A percentile compares a stretch with the other conserved stretches of the same genome.
Evolutionary conservation across 2,113 vertebrate genomes (phyloP).

Genomic region (Spizaetus ornatus): DNA sequence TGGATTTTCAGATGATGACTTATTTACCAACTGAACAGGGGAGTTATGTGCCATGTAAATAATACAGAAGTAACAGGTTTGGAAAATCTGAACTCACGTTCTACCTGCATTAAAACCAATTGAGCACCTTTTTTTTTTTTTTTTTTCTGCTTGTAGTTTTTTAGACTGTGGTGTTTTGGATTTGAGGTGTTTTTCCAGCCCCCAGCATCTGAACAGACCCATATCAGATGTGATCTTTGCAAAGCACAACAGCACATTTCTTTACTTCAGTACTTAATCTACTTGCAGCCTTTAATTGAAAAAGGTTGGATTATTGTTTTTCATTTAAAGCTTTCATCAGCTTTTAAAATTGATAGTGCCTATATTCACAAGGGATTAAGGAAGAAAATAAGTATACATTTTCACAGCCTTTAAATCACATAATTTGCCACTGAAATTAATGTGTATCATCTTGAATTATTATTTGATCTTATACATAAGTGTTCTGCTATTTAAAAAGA

Average conservation of each 20-base stretch:
- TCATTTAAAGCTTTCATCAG: constrained; percentile 43
- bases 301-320: constrained; percentile 55
- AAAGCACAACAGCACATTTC: neutral
- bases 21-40: neutral
- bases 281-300: constrained; percentile 45
- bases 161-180: neutral
- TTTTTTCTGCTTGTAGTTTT: neutral
- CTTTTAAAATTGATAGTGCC: constrained; percentile 39
- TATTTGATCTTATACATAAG: constrained; percentile 56
- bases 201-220: neutral
- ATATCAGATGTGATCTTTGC: neutral
- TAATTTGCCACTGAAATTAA: constrained; percentile 55
- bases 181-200: neutral
- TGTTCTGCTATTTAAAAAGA: constrained; percentile 46
- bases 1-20: neutral
- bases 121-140: neutral
- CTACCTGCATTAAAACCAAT: neutral
- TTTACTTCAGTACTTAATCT: constrained; percentile 24
- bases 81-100: neutral
- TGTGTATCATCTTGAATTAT: constrained; percentile 59
- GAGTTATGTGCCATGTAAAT: neutral
- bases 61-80: neutral
- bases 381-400: constrained; percentile 48
- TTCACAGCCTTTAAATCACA: constrained; percentile 38
- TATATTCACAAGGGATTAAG: constrained; percentile 38